phyloP scores from a whole-genome alignment of 2,113 vertebrate species.

The Felis chaus region DNA sequence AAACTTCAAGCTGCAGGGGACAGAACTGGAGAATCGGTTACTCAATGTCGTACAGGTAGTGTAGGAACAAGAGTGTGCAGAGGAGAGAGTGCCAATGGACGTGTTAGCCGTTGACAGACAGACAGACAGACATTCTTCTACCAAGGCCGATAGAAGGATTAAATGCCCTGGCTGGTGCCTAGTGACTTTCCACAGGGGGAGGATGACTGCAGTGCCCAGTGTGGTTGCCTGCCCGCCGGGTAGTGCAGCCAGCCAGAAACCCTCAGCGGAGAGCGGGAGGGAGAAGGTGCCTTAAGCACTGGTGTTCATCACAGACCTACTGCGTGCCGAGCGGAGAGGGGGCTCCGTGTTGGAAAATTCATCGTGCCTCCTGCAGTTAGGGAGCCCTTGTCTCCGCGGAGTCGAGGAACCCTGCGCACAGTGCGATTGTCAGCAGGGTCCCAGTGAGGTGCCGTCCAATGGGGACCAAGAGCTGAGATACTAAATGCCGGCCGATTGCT shows the following conservation, averaged over 20 bases:
- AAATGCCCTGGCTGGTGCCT: fast-evolving
- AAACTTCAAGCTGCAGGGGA: too few species aligned
- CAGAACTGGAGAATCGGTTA: fast-evolving
- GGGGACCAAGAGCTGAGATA: neutral
- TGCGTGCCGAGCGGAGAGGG: fast-evolving
- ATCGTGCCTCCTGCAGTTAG: too few species aligned
- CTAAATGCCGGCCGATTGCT: fast-evolving
- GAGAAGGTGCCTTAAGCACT: fast-evolving
- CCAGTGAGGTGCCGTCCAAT: fast-evolving
- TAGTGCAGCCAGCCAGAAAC: fast-evolving
- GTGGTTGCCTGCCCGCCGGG: fast-evolving
- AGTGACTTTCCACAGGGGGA: fast-evolving
- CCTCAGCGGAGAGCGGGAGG: neutral
- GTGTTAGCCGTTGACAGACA: neutral
- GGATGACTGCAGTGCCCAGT: fast-evolving
- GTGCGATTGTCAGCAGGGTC: fast-evolving
- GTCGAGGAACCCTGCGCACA: fast-evolving
- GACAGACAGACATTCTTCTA: fast-evolving
- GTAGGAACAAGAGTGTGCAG: fast-evolving
- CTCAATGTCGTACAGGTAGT: fast-evolving
- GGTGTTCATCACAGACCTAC: fast-evolving
- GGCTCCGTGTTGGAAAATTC: fast-evolving
- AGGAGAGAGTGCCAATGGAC: fast-evolving
- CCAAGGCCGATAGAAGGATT: neutral
- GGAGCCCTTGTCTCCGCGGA: fast-evolving